These are phyloP conservation scores for Leucopternis melanops DNA, from an alignment of 2,113 vertebrate genomes.

Conservation along the genomic window DNA sequence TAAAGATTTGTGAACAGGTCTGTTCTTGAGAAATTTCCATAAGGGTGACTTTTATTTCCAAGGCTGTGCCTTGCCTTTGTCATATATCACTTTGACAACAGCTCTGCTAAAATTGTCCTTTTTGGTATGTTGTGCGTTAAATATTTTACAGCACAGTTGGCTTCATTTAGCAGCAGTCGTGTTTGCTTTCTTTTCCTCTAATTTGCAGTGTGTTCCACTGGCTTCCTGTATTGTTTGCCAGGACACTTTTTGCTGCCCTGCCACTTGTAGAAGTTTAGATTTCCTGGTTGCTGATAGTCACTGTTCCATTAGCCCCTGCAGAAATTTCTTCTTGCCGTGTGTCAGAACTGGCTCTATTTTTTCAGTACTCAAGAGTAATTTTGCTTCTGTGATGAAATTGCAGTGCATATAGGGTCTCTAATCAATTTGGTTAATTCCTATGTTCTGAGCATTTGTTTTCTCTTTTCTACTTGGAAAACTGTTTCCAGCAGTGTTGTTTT, in stretches of 20 bases:
- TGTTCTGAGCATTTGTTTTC: background rate
- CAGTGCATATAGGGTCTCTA: background rate
- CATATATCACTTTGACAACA: background rate
- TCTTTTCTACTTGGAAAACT: background rate
- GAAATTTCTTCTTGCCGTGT: background rate
- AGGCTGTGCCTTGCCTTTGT: background rate
- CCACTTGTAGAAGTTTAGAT: background rate
- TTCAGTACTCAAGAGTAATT: background rate
- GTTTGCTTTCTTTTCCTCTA: slow-evolving; percentile 1
- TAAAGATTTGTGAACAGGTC: background rate
- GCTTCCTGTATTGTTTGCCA: background rate
- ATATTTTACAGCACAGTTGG: background rate
- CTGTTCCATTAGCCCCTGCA: background rate
- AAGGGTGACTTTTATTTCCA: background rate
- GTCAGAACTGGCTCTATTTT: background rate
- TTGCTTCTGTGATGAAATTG: background rate
- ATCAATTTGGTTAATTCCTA: background rate
- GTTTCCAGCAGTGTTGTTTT: background rate
- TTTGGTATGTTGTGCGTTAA: background rate
- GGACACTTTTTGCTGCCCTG: background rate
- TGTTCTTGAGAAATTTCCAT: background rate
- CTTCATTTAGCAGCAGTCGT: slow-evolving; percentile 12
- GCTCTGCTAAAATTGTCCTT: background rate
- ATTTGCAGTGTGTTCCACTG: background rate
- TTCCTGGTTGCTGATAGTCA: background rate